Evolutionary conservation across 30 jellyfish, hydroid and myxozoan genomes (phyloP), one percentile per base, ranked within the genome.

Genomic region (Aurelia coerulea): DNA sequence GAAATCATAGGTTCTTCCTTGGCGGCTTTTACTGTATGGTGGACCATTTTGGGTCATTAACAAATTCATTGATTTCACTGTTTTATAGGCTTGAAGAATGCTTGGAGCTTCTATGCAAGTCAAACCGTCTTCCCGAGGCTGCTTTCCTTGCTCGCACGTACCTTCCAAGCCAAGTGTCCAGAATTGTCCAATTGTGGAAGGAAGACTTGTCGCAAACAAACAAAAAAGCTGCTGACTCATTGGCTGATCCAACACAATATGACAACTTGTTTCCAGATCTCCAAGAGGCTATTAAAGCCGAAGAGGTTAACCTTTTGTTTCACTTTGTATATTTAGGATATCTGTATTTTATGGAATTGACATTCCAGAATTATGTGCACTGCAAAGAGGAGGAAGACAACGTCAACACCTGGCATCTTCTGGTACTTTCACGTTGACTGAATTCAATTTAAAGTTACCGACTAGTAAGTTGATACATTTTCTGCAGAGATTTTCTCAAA

Each of bases 211-310:
- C 97, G 4, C 77, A 96, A 68, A 92, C 98, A 16, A 91, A 92
- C 90, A 88, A 91, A 64, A 96, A 96, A 80, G 98, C 98, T 8
- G 98, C 99, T 15, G 99, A 96, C 64, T 83, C 98, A 8, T 88
- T 96, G 73, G 99, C 99, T 58, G 99, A 96, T 83, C 99, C 99
- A 49, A 96, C 97, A 39, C 99, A 92, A 78, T 96, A 96, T 49
- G 96, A 94, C 34, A 96, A 96, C 80, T 77, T 96, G 79, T 96
- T 96, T 79, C 98, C 99, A 23, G 99, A 95, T 79, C 88, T 95
- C 49, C 99, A 95, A 78, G 96, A 95, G 37, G 99, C 99, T 5
- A 95, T 95, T 76, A 90, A 90, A 66, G 98, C 99, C 23, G 99
- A 95, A 90, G 58, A 81, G 88, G 99, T 94, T 34, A 4, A 73